A percentile compares a stretch with the other conserved stretches of the same genome.
Evolutionary conservation across 2,113 vertebrate genomes (phyloP).

Genomic region (Butorides virescens): DNA sequence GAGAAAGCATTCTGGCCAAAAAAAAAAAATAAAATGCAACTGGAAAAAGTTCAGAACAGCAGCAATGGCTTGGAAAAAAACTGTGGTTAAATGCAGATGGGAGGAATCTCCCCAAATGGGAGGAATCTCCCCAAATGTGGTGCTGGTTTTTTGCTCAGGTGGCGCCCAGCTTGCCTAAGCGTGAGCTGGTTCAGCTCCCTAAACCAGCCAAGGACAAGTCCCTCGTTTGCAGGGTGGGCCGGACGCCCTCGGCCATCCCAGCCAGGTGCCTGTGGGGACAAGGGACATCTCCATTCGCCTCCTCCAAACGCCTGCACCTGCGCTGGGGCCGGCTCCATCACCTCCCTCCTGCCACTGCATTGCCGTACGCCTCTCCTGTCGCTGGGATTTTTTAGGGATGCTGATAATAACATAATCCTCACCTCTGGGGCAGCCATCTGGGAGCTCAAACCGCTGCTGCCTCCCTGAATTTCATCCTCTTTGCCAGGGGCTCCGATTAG

Average conservation of each 20-base stretch:
- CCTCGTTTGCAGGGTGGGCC: background rate
- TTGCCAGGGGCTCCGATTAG: constrained; percentile 17
- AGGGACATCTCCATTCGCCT: fast-evolving
- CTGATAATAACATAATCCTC: constrained; percentile 3
- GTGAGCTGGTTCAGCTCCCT: fast-evolving
- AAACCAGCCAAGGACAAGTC: background rate
- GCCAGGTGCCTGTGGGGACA: background rate
- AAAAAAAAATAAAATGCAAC: too few relatives aligned
- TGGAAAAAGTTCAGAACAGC: background rate
- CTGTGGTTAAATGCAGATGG: background rate
- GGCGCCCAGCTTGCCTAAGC: background rate
- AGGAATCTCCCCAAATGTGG: too few relatives aligned
- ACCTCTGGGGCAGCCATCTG: constrained; percentile 23
- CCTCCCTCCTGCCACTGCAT: fast-evolving
- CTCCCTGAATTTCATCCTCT: background rate
- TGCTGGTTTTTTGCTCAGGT: fast-evolving
- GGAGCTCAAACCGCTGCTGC: background rate
- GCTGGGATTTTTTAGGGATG: background rate
- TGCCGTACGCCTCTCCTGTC: fast-evolving
- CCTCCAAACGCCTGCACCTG: background rate
- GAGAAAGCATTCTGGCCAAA: background rate
- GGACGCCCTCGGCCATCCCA: fast-evolving
- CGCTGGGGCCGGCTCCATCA: fast-evolving
- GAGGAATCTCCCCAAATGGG: background rate
- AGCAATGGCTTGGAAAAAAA: background rate